phyloP scores from a whole-genome alignment of 2,888 invertebrate species.

The Mesorhabditis sp. region DNA sequence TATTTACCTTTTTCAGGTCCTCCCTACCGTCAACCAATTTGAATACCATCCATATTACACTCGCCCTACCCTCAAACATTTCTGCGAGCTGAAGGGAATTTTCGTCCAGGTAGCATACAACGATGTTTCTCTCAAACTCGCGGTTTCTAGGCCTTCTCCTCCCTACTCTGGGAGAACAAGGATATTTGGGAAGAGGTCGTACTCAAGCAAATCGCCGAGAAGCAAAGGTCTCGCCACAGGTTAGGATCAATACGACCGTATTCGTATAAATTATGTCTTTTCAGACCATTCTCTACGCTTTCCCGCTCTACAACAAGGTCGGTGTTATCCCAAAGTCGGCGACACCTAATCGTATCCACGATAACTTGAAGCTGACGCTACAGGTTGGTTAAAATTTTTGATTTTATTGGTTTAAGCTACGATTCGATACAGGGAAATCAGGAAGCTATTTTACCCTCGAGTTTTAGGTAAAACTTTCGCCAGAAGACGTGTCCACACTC shows the following conservation, averaged over 20 bases:
- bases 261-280: conserved; percentile 10
- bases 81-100: conserved; percentile 56
- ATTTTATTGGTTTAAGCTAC: background rate
- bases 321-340: conserved; percentile 40
- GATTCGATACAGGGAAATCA: too few relatives aligned
- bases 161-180: conserved; percentile 56
- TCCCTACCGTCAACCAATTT: conserved; percentile 54
- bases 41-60: conserved; percentile 61
- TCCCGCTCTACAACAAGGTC: conserved; percentile 27
- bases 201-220: conserved; percentile 66
- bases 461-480: background rate
- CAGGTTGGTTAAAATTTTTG: background rate
- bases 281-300: conserved; percentile 38
- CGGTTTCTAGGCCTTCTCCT: conserved; percentile 59
- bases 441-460: background rate
- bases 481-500: background rate
- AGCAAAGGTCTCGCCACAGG: conserved; percentile 59
- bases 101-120: conserved; percentile 45
- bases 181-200: conserved; percentile 66
- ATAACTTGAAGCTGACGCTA: conserved; percentile 22
- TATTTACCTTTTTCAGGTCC: conserved; percentile 7
- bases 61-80: conserved; percentile 44
- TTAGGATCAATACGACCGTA: background rate
- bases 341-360: conserved; percentile 30
- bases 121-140: too few relatives aligned